phyloP scores from a whole-genome alignment of 2,113 vertebrate genomes.

The Dipodomys ordii region DNA sequence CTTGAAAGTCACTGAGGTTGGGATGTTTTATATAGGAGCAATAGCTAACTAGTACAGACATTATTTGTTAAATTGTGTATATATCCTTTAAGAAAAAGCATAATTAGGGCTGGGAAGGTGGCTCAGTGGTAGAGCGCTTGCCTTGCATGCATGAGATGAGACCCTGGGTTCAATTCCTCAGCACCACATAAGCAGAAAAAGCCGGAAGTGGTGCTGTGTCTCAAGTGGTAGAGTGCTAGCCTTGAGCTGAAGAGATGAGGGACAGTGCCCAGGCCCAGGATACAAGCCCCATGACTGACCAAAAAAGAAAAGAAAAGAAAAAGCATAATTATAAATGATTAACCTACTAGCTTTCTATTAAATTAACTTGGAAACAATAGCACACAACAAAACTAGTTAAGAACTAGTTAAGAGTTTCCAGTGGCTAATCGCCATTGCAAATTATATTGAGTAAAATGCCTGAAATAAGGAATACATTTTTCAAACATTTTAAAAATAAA shows the following conservation, averaged over 20 bases:
- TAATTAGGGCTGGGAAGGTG: neutral
- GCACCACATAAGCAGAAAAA: too few species aligned
- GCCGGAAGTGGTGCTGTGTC: too few species aligned
- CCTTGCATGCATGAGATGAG: too few species aligned
- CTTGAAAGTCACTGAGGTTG: neutral
- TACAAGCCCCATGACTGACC: too few species aligned
- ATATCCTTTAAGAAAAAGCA: constrained; percentile 27
- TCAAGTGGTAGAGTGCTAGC: too few species aligned
- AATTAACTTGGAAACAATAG: constrained; percentile 62
- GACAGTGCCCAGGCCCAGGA: too few species aligned
- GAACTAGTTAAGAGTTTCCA: constrained; percentile 51
- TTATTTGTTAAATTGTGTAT: neutral
- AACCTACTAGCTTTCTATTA: neutral
- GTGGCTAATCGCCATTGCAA: constrained; percentile 58
- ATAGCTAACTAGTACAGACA: neutral
- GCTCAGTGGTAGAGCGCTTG: too few species aligned
- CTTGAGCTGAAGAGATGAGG: too few species aligned
- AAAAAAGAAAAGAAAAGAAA: neutral
- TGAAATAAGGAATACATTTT: constrained; percentile 62
- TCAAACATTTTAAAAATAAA: constrained; percentile 46
- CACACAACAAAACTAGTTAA: constrained; percentile 44
- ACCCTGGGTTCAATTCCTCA: too few species aligned
- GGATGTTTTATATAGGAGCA: neutral
- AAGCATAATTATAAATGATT: neutral
- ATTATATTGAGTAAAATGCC: constrained; percentile 29